phyloP scores from a whole-genome alignment of 2,797 vertebrate genomes.

The Hyperoplus lanceolatus region DNA sequence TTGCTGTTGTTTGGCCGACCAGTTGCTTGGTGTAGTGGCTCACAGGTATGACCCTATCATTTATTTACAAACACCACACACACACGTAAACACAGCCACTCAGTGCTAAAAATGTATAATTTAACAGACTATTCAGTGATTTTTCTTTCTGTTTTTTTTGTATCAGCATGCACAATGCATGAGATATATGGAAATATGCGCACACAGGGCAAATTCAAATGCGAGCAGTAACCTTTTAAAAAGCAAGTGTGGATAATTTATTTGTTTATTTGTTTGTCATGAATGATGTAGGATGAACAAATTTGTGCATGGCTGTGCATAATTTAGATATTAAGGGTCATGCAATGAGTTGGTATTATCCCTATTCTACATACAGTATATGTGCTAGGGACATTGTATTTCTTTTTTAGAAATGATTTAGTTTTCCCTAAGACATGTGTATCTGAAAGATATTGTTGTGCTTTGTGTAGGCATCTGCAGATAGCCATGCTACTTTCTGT shows the following conservation, averaged over 20 bases:
- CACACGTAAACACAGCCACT: conserved; percentile 66
- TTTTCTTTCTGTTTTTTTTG: conserved; percentile 60
- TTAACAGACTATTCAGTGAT: conserved; percentile 77
- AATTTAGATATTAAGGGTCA: conserved; percentile 57
- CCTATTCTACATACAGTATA: conserved; percentile 24
- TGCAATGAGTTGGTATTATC: conserved; percentile 44
- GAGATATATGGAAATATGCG: conserved; percentile 83
- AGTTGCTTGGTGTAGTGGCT: conserved; percentile 72
- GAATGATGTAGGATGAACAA: conserved; percentile 70
- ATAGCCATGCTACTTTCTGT: conserved; percentile 35
- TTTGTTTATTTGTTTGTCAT: conserved; percentile 75
- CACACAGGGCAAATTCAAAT: conserved; percentile 74
- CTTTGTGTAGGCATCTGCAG: conserved; percentile 36
- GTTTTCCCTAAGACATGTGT: background rate
- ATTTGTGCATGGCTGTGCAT: conserved; percentile 57
- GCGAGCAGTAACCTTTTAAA: conserved; percentile 76
- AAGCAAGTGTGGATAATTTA: conserved; percentile 76
- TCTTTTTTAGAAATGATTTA: background rate
- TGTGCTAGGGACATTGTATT: background rate
- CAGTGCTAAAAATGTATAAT: conserved; percentile 86
- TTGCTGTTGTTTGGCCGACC: conserved; percentile 66
- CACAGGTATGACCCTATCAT: conserved; percentile 81
- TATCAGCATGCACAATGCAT: conserved; percentile 82
- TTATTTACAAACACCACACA: conserved; percentile 83
- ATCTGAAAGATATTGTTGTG: background rate